Evolutionary conservation across 2,113 vertebrate species (phyloP).

Genomic region (Dryoscopus gambensis): DNA sequence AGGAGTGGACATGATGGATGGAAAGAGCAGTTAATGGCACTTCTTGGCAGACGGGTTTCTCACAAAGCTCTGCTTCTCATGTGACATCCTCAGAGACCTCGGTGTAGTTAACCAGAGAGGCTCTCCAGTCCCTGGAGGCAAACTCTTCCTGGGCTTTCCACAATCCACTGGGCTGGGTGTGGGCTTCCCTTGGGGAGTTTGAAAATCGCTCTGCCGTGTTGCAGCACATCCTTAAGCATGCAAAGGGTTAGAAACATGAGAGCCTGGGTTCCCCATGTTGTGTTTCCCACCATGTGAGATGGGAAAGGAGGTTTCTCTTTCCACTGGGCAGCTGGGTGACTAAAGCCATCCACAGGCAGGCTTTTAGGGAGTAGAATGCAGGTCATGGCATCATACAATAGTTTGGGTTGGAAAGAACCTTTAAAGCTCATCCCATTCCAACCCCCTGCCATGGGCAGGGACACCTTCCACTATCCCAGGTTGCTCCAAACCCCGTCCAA

Average conservation of each 20-base stretch:
- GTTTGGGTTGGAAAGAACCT: neutral
- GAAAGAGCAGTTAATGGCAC: neutral
- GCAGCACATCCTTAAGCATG: neutral
- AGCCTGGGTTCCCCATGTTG: neutral
- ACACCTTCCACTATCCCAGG: fast-evolving
- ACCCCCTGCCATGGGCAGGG: fast-evolving
- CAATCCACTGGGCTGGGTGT: fast-evolving
- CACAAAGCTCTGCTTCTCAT: neutral
- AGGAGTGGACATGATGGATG: neutral
- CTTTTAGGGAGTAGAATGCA: neutral
- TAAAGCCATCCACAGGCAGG: neutral
- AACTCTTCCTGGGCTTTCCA: neutral
- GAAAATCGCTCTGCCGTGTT: neutral
- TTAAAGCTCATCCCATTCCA: fast-evolving
- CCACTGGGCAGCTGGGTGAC: neutral
- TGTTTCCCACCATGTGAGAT: neutral
- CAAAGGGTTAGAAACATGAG: neutral
- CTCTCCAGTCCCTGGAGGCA: neutral
- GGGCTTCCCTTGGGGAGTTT: neutral
- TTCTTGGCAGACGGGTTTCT: neutral
- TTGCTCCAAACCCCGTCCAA: fast-evolving
- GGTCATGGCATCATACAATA: neutral
- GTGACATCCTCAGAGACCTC: neutral
- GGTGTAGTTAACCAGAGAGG: neutral
- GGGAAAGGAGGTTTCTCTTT: neutral